Conservation (phyloP, 2,797 vertebrate genomes). For the Onychomys torridus region DNA sequence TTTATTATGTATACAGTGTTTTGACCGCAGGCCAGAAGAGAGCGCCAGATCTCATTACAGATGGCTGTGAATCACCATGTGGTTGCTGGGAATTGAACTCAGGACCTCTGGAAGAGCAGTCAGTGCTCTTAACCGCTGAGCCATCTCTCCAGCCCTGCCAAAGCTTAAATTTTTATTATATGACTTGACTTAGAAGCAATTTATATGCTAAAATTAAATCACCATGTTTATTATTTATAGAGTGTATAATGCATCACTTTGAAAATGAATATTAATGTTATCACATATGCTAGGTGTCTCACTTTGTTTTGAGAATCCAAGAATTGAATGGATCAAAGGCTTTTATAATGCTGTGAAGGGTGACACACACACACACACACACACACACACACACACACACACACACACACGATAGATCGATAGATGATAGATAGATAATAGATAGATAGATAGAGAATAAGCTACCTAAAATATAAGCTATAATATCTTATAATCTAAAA, state of each 20-base stretch:
- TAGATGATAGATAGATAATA: background rate
- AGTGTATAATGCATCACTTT: background rate
- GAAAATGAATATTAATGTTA: constrained; percentile 53
- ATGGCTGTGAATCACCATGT: no score
- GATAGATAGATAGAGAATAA: background rate
- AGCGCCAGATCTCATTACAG: no score
- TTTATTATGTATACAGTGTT: no score
- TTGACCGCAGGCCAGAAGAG: no score
- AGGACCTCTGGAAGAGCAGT: no score
- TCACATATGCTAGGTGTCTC: background rate
- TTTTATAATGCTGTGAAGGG: background rate
- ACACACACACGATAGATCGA: background rate
- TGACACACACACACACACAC: background rate
- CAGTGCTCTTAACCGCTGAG: no score
- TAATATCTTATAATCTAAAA: background rate
- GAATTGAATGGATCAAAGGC: constrained; percentile 26
- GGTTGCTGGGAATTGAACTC: no score
- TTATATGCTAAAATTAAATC: constrained; percentile 9
- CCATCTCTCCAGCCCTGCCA: no score
- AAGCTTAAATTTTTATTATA: constrained; percentile 5
- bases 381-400: background rate
- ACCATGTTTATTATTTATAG: constrained; percentile 44
- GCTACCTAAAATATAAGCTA: background rate
- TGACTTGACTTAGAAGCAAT: constrained; percentile 41
- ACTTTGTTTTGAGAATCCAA: background rate